Percentiles rank a stretch among this genome's conserved stretches.
Evolutionary conservation across 2,888 invertebrate species (phyloP).

Genomic region (Hemaris fuciformis): DNA sequence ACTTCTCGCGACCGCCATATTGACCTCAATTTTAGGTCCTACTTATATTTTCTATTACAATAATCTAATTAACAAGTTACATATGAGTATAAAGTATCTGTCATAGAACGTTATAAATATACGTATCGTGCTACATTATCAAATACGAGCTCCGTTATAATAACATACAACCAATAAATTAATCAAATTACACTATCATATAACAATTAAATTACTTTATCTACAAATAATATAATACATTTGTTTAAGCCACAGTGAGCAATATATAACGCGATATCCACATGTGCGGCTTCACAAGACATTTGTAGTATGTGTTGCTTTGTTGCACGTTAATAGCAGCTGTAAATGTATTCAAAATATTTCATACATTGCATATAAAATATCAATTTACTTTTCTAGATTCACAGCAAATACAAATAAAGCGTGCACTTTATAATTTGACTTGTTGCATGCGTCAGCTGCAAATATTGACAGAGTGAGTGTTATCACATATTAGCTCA

Average conservation of each 20-base stretch:
- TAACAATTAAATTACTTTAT: neutral
- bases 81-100: neutral
- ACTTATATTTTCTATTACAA: neutral
- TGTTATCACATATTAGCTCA: neutral
- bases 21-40: neutral
- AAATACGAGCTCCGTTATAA: neutral
- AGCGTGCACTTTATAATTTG: neutral
- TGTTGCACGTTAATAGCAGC: neutral
- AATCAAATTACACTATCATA: neutral
- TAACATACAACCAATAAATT: neutral
- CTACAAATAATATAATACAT: neutral
- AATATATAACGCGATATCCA: neutral
- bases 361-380: constrained; percentile 1
- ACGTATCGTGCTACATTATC: neutral
- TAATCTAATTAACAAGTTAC: neutral
- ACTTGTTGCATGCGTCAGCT: neutral
- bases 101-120: neutral
- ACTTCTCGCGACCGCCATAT: neutral
- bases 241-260: neutral
- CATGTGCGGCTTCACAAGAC: neutral
- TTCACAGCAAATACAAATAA: neutral
- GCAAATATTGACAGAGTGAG: neutral
- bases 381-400: neutral
- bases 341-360: constrained; percentile 2
- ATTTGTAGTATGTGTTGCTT: neutral